Evolutionary conservation across 2,797 vertebrate species (phyloP).

Genomic region (Cirrhinus molitorella): DNA sequence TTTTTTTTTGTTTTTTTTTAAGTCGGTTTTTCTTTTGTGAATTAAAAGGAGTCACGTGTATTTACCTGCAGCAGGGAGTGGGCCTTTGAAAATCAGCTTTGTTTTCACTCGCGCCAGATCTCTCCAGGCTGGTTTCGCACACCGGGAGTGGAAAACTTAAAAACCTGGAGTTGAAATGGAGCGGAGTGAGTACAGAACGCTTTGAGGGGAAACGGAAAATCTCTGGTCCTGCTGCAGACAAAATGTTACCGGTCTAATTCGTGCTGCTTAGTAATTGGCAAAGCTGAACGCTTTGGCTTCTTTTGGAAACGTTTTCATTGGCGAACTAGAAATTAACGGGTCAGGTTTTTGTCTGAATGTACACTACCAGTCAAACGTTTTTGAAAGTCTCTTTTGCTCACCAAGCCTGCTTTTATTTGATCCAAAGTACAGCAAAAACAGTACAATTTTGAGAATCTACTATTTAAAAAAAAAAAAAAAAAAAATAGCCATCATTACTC

Average conservation of each 20-base stretch:
- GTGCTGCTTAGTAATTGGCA: not conserved
- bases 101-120: conserved; percentile 20
- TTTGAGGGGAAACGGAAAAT: not conserved
- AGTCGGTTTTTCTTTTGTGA: not conserved
- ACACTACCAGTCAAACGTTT: no score
- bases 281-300: not conserved
- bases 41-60: not conserved
- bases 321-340: not conserved
- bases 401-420: no score
- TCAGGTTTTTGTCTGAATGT: not conserved
- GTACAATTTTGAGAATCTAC: no score
- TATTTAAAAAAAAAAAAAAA: no score
- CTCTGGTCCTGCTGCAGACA: not conserved
- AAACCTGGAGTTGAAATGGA: not conserved
- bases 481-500: no score
- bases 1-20: rapidly evolving
- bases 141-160: not conserved
- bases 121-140: not conserved
- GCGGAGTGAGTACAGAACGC: not conserved
- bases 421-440: no score
- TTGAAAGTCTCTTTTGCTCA: no score
- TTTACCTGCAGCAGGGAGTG: conserved; percentile 4
- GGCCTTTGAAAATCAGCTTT: not conserved
- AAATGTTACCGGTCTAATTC: not conserved
- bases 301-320: not conserved